Percentiles rank a stretch among this genome's conserved stretches.
Conservation (phyloP, 92 coral and sea anemone genomes). For the Bergia puertoricense region DNA sequence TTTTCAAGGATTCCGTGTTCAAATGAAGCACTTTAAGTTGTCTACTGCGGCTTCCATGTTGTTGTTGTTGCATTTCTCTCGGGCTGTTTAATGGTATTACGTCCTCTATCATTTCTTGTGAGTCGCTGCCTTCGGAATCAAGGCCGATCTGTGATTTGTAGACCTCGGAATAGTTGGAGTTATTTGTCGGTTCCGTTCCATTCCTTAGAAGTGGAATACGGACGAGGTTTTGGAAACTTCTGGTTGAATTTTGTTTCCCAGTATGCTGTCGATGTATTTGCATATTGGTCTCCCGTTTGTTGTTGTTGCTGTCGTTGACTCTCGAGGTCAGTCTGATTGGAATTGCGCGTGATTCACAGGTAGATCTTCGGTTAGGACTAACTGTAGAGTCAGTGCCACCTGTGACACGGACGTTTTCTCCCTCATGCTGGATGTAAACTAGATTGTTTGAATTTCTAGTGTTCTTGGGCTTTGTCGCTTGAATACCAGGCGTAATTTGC, state of each 20-base stretch:
- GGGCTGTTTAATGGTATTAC: neutral
- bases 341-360: neutral
- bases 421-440: neutral
- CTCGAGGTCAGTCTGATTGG: neutral
- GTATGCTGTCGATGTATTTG: neutral
- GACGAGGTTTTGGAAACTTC: neutral
- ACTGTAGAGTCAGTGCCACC: neutral
- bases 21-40: no score
- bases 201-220: constrained; percentile 5
- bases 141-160: no score
- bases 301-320: neutral
- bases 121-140: no score
- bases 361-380: neutral
- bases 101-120: no score
- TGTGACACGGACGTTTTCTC: neutral
- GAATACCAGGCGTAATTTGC: neutral
- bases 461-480: neutral
- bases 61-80: neutral
- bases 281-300: neutral
- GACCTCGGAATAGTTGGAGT: no score
- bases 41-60: neutral
- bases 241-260: neutral
- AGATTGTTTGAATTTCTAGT: neutral
- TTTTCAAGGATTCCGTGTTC: neutral
- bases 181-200: neutral